Conservation (phyloP, 2,888 invertebrate species). For the Ophion slaviceki region DNA sequence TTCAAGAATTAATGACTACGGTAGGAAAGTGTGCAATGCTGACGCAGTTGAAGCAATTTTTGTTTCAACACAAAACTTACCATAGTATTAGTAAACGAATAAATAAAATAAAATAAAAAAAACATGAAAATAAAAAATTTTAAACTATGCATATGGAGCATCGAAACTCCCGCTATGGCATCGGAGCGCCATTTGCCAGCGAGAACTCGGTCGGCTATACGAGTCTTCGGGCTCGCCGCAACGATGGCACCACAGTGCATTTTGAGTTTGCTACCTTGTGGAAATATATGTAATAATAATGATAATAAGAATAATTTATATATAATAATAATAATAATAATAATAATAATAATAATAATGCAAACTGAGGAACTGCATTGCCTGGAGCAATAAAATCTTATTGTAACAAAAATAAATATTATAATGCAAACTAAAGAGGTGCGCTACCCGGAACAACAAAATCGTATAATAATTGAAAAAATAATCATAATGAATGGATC, state of each 20-base stretch:
- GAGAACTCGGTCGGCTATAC: conserved; percentile 40
- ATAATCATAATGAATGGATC: too few relatives aligned
- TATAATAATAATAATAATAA: neutral
- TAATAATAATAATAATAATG: too few relatives aligned
- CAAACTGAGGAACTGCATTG: too few relatives aligned
- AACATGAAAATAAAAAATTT: neutral
- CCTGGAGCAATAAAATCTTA: too few relatives aligned
- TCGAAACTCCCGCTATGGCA: conserved; percentile 26
- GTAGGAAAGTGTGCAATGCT: too few relatives aligned
- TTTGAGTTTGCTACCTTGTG: neutral
- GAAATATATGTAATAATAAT: neutral
- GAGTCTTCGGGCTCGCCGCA: conserved; percentile 32
- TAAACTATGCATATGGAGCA: neutral
- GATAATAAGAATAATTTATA: neutral
- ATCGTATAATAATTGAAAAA: too few relatives aligned
- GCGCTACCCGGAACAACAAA: too few relatives aligned
- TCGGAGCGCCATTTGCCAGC: conserved; percentile 57
- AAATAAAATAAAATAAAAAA: neutral
- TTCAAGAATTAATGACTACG: too few relatives aligned
- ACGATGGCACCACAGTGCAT: conserved; percentile 60
- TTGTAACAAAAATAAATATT: too few relatives aligned
- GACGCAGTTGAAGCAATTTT: too few relatives aligned
- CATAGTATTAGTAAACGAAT: neutral
- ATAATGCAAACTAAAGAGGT: too few relatives aligned
- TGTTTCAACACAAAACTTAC: too few relatives aligned